A percentile compares a stretch with the other conserved stretches of the same genome.
phyloP scores from a whole-genome alignment of 1,140 invertebrate genomes.

The Spodoptera frugiperda region DNA sequence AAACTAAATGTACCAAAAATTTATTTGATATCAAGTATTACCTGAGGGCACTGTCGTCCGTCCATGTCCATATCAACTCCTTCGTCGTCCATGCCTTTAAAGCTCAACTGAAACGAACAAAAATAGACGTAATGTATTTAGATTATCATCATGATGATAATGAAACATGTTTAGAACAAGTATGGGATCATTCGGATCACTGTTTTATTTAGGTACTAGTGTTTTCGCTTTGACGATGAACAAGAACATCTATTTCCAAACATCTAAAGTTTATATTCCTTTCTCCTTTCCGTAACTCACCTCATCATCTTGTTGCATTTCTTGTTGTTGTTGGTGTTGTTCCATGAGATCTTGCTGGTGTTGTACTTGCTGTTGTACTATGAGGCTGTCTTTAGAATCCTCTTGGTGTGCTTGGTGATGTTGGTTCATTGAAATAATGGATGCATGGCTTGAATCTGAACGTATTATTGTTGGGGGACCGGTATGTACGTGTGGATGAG shows the following conservation, averaged over 20 bases:
- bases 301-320: constrained; percentile 78
- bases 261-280: no score
- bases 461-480: constrained; percentile 81
- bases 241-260: no score
- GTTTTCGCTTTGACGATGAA: no score
- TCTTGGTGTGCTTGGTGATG: constrained; percentile 78
- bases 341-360: constrained; percentile 80
- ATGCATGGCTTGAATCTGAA: constrained; percentile 82
- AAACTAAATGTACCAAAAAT: no score
- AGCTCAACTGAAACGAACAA: constrained; percentile 72
- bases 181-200: no score
- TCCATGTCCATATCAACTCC: constrained; percentile 84
- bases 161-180: no score
- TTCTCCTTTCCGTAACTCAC: constrained; percentile 29
- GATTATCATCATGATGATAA: no score
- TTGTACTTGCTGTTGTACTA: constrained; percentile 82
- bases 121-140: background rate
- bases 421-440: constrained; percentile 83
- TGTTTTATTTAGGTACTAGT: no score
- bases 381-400: constrained; percentile 83
- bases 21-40: constrained; percentile 38
- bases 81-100: constrained; percentile 84
- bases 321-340: constrained; percentile 81
- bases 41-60: constrained; percentile 80
- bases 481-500: constrained; percentile 80